Evolutionary conservation across 2,888 invertebrate genomes (phyloP), one percentile per base, ranked within the genome.

Genomic region (Chloroclystis v-ata): DNA sequence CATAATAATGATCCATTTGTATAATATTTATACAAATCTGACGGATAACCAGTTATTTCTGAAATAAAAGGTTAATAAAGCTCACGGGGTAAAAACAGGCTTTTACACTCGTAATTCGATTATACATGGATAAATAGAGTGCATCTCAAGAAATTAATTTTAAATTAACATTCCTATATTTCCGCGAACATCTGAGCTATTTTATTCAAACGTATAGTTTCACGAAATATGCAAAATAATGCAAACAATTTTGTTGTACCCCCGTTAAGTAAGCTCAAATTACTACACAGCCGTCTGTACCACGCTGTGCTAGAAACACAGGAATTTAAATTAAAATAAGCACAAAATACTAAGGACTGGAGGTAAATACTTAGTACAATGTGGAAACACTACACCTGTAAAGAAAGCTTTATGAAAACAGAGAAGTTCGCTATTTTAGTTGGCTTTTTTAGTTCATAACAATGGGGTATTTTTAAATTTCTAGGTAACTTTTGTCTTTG

Each of bases 191-290:
- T 37, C 14, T 30, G 14, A 35, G 38, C 38, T 25, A 28, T 38
- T 45, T 42, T 26, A 30, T 28, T 37, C 45, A 49, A 45, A 37
- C 37, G 37, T 33, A 49, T 37, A 45, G 30, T 37, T 49, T 28
- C 32, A 29, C 29, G 16, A 37, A 47, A 50, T 50, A 50, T 50
- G 50, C 46, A 40, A 50, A 50, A 50, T 46, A 46, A 50, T 50
- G 46, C 46, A 40, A 43, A 47, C 43, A 50, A 43, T 43, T 49
- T 50, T 39, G 50, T 42, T 45, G 33, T 46, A 30, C 45, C 42
- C 41, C 28, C 35, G 46, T 45, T 45, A 37, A 30, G 37, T 42
- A 35, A 49, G 41, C 49, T 37, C 13, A 29, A 49, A 41, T 33
- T 26, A 40, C 43, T 26, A 20, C 38, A 11, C n/a, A 10, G 33